Evolutionary conservation across 2,888 invertebrate genomes (phyloP).

Genomic region (Ectemnius lituratus): DNA sequence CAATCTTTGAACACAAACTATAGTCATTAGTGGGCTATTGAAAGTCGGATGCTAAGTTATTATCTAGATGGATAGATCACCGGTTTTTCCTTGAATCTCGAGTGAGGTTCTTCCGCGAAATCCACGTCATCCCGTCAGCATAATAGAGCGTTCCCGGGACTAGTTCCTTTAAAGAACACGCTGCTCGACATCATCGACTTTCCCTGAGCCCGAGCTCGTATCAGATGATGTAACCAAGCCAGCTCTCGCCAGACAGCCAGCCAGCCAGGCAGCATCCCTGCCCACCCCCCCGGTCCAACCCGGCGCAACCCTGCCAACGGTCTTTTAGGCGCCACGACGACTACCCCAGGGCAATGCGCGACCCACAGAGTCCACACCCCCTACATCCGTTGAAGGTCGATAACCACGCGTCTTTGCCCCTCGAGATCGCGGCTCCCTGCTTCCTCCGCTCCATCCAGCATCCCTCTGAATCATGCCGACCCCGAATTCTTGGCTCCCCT

Average conservation of each 20-base stretch:
- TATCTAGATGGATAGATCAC: constrained; percentile 20
- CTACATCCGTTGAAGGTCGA: constrained; percentile 53
- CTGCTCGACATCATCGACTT: constrained; percentile 52
- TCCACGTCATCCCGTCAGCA: constrained; percentile 29
- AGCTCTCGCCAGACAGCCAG: constrained; percentile 25
- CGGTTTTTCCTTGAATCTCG: constrained; percentile 29
- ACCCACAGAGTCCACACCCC: constrained; percentile 35
- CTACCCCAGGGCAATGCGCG: constrained; percentile 52
- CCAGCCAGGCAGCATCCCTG: no score
- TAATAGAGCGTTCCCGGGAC: constrained; percentile 35
- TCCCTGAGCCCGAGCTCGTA: constrained; percentile 38
- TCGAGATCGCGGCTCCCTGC: constrained; percentile 32
- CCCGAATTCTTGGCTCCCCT: constrained; percentile 1
- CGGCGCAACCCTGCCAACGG: constrained; percentile 45
- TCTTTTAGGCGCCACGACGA: constrained; percentile 68
- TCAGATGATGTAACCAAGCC: constrained; percentile 62
- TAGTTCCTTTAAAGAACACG: constrained; percentile 49
- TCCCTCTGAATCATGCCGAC: not conserved
- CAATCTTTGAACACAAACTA: no score
- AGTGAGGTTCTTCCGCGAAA: constrained; percentile 33
- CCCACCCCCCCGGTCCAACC: constrained; percentile 8
- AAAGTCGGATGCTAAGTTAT: not conserved
- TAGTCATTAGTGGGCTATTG: not conserved
- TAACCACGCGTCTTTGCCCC: constrained; percentile 55
- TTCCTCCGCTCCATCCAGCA: not conserved